Conservation (phyloP, 1,140 invertebrate species). For the Centruroides sculpturatus region DNA sequence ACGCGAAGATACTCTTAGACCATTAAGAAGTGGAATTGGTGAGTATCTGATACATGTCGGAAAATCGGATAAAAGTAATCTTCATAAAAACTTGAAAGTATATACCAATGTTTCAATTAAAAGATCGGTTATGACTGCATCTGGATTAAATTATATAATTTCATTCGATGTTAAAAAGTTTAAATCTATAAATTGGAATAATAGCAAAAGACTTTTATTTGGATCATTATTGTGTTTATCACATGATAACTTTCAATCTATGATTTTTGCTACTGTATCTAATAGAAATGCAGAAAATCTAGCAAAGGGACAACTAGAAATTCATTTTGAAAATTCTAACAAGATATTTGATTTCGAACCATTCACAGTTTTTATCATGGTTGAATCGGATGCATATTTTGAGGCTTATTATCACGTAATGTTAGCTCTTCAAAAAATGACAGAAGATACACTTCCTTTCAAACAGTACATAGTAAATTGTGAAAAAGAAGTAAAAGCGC, state of each 20-base stretch:
- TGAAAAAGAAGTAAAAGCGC: constrained; percentile 3
- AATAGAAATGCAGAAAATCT: constrained; percentile 35
- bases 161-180: constrained; percentile 22
- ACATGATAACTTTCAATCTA: constrained; percentile 44
- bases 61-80: neutral
- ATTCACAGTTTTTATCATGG: constrained; percentile 21
- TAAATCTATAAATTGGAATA: constrained; percentile 24
- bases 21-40: constrained; percentile 26
- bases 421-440: constrained; percentile 25
- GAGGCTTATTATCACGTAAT: constrained; percentile 34
- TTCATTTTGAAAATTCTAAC: constrained; percentile 1
- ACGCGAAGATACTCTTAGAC: constrained; percentile 45
- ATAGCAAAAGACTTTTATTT: constrained; percentile 44
- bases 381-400: constrained; percentile 36
- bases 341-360: constrained; percentile 4
- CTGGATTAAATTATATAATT: constrained; percentile 16
- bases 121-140: neutral
- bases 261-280: constrained; percentile 48
- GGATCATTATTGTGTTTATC: constrained; percentile 59
- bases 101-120: constrained; percentile 4
- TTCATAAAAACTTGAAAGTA: neutral
- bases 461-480: constrained; percentile 21
- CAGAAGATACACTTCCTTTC: constrained; percentile 28
- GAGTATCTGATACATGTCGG: neutral
- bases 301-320: constrained; percentile 24